Conservation (phyloP, 2,797 vertebrate species). For the Gambusia yucatana region DNA sequence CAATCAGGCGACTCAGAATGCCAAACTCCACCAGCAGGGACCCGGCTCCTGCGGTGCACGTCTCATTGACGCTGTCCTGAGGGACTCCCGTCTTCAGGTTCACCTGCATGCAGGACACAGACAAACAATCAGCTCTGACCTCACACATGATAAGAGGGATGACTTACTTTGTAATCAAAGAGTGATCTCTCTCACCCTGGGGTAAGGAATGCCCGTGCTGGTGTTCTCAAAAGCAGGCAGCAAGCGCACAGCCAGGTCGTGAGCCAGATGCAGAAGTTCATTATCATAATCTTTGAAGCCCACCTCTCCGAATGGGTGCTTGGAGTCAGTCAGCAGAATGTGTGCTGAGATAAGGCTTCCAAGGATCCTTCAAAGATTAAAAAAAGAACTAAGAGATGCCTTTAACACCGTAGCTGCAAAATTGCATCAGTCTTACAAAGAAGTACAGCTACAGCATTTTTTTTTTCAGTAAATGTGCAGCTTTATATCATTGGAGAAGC, state of each 20-base stretch:
- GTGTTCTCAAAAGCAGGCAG: slow-evolving; percentile 99
- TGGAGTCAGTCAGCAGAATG: slow-evolving; percentile 93
- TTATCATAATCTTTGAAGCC: slow-evolving; percentile 90
- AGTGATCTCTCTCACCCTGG: slow-evolving; percentile 83
- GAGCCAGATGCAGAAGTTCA: slow-evolving; percentile 94
- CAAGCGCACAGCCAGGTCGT: slow-evolving; percentile 92
- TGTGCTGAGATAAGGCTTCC: slow-evolving; percentile 97
- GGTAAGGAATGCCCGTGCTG: slow-evolving; percentile 94
- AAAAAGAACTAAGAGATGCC: neutral
- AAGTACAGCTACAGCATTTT: neutral
- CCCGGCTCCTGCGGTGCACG: slow-evolving; percentile 94
- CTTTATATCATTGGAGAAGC: neutral
- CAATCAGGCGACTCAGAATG: slow-evolving; percentile 93
- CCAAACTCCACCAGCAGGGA: slow-evolving; percentile 97
- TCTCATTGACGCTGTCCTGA: slow-evolving; percentile 92
- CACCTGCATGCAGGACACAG: slow-evolving; percentile 80
- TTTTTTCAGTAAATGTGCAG: neutral
- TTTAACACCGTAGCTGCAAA: neutral
- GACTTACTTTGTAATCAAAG: neutral
- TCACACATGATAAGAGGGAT: neutral
- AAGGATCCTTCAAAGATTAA: slow-evolving; percentile 84
- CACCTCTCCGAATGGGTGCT: slow-evolving; percentile 94
- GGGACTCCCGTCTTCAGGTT: slow-evolving; percentile 95
- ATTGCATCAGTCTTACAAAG: neutral
- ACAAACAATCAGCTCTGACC: neutral